Percentiles rank a stretch among this genome's conserved stretches.
Evolutionary conservation across 1,140 invertebrate genomes (phyloP).

Genomic region (Drosophila sp.): DNA sequence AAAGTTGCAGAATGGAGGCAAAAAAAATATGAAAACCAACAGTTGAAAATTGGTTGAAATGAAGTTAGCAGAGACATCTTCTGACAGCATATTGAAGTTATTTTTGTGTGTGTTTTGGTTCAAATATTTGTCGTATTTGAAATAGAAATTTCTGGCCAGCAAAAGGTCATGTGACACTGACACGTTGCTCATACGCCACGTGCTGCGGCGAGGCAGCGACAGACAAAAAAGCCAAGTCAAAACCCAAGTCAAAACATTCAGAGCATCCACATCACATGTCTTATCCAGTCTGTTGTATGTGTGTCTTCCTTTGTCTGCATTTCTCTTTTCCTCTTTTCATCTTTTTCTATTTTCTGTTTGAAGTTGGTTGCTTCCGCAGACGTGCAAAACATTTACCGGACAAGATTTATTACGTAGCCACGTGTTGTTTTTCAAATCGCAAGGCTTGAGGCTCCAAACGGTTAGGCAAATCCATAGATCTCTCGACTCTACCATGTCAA

Average conservation of each 20-base stretch:
- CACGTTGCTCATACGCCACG: slow-evolving; percentile 44
- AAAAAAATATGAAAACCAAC: slow-evolving; percentile 43
- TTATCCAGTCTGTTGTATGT: slow-evolving; percentile 20
- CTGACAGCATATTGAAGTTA: slow-evolving; percentile 45
- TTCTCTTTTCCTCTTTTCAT: slow-evolving; percentile 11
- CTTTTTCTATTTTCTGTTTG: slow-evolving; percentile 24
- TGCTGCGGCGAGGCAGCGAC: slow-evolving; percentile 34
- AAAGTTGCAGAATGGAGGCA: slow-evolving; percentile 3
- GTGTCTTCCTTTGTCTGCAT: slow-evolving; percentile 39
- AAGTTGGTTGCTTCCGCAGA: slow-evolving; percentile 46
- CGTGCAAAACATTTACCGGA: slow-evolving; percentile 60
- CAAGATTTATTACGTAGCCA: slow-evolving; percentile 68
- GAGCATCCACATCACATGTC: slow-evolving; percentile 38
- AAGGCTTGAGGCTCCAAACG: slow-evolving; percentile 37
- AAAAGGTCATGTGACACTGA: slow-evolving; percentile 50
- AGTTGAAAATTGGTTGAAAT: slow-evolving; percentile 33
- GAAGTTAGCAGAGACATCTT: slow-evolving; percentile 9
- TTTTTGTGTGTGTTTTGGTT: slow-evolving; percentile 39
- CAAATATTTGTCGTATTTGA: slow-evolving; percentile 48
- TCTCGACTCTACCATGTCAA: slow-evolving; percentile 5
- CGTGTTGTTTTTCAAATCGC: slow-evolving; percentile 67
- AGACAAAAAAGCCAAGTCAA: slow-evolving; percentile 5
- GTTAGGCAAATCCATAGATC: slow-evolving; percentile 51
- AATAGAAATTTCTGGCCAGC: slow-evolving; percentile 20
- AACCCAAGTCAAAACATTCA: slow-evolving; percentile 29